phyloP scores from a whole-genome alignment of 2,797 vertebrate species.

The Ctenochaetus hawaiiensis region DNA sequence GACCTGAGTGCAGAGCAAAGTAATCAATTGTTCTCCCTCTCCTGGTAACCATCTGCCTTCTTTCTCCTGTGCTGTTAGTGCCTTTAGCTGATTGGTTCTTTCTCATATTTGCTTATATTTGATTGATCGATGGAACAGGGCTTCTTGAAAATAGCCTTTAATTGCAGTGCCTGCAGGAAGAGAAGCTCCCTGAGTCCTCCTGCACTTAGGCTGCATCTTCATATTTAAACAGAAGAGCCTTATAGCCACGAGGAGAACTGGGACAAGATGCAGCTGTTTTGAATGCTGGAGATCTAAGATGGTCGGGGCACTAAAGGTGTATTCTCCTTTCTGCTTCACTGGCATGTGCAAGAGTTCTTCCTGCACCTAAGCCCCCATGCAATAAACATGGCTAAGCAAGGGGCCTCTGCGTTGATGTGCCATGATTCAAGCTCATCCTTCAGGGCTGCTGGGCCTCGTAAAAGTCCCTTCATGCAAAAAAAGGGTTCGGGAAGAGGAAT shows the following conservation, averaged over 20 bases:
- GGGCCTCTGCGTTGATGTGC: slow-evolving; percentile 63
- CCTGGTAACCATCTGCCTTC: slow-evolving; percentile 5
- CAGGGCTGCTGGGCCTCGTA: slow-evolving; percentile 70
- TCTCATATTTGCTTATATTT: slow-evolving; percentile 44
- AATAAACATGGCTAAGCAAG: slow-evolving; percentile 76
- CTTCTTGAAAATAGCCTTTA: slow-evolving; percentile 47
- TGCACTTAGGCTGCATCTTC: slow-evolving; percentile 34
- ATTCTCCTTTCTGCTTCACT: slow-evolving; percentile 74
- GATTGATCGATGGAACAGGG: slow-evolving; percentile 62
- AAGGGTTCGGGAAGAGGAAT: slow-evolving; percentile 38
- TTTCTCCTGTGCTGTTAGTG: slow-evolving; percentile 10
- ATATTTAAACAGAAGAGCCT: slow-evolving; percentile 41
- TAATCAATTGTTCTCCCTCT: slow-evolving; percentile 35
- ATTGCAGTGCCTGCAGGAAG: slow-evolving; percentile 43
- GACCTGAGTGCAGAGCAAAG: slow-evolving; percentile 13
- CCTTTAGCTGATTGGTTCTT: slow-evolving; percentile 57
- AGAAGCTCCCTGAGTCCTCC: slow-evolving; percentile 17
- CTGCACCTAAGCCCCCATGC: slow-evolving; percentile 71
- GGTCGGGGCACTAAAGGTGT: slow-evolving; percentile 70
- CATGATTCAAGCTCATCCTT: slow-evolving; percentile 74
- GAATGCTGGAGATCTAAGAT: slow-evolving; percentile 66
- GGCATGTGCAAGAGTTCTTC: slow-evolving; percentile 71
- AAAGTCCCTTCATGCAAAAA: slow-evolving; percentile 62
- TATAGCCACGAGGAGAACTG: slow-evolving; percentile 27
- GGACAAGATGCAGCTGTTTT: slow-evolving; percentile 69